Percentiles rank a stretch among this genome's conserved stretches.
These are phyloP conservation scores for Megalonaias nervosa DNA, from an alignment of 1,140 invertebrate species.

Conservation along the genomic window DNA sequence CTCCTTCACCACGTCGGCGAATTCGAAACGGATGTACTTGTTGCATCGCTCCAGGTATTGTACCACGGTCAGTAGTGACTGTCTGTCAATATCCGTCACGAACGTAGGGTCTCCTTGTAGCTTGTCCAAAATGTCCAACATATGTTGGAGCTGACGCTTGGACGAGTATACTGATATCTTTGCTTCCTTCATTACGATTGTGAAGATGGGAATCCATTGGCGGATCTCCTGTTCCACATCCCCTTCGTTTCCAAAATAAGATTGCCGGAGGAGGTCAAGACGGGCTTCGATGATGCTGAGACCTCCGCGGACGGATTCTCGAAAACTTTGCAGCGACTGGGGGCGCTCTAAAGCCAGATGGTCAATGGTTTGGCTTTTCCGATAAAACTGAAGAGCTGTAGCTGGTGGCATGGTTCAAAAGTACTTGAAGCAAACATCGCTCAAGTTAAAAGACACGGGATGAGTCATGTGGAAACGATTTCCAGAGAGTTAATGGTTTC, in stretches of 20 bases:
- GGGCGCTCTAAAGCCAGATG: conserved; percentile 45
- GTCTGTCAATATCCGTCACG: conserved; percentile 20
- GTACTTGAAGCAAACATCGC: no score
- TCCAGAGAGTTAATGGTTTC: no score
- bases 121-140: not conserved
- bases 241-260: conserved; percentile 43
- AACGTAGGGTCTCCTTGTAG: conserved; percentile 21
- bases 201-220: conserved; percentile 20
- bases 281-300: conserved; percentile 31
- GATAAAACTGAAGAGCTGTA: conserved; percentile 51
- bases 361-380: conserved; percentile 50
- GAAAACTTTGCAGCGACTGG: conserved; percentile 47
- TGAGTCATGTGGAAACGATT: no score
- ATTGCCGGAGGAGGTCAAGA: conserved; percentile 38
- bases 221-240: conserved; percentile 42
- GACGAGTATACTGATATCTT: conserved; percentile 23
- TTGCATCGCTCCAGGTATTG: conserved; percentile 33
- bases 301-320: conserved; percentile 39
- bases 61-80: conserved; percentile 26
- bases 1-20: conserved; percentile 38
- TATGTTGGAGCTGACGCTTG: conserved; percentile 33
- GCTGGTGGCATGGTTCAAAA: conserved; percentile 34
- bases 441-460: no score
- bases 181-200: conserved; percentile 20
- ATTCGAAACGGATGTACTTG: conserved; percentile 37